phyloP scores from a whole-genome alignment of 2,888 invertebrate genomes.

The Lasioglossum vierecki region DNA sequence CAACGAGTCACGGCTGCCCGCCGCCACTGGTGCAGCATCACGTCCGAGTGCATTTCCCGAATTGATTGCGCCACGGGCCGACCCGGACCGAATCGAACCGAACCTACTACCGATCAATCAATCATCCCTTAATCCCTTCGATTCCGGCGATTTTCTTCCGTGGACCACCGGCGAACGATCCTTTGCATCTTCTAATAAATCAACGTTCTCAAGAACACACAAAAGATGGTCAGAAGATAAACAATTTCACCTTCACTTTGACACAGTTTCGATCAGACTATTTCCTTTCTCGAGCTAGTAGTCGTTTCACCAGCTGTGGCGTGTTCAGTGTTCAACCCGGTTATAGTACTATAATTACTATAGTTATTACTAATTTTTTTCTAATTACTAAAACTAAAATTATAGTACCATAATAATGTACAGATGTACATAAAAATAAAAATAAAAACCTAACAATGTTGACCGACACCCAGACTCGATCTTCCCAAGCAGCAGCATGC shows the following conservation, averaged over 20 bases:
- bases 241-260: neutral
- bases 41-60: conserved; percentile 45
- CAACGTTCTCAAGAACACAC: neutral
- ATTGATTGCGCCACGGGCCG: conserved; percentile 49
- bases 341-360: too few species aligned
- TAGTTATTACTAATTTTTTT: too few species aligned
- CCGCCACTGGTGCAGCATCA: conserved; percentile 53
- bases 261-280: neutral
- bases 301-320: too few species aligned
- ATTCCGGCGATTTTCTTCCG: neutral
- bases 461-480: neutral
- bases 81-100: neutral
- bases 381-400: too few species aligned
- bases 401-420: too few species aligned
- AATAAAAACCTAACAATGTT: neutral
- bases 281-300: too few species aligned
- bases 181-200: neutral
- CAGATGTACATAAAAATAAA: too few species aligned
- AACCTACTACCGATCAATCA: conserved; percentile 37
- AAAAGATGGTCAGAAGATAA: neutral
- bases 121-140: conserved; percentile 23
- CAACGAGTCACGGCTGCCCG: conserved; percentile 50
- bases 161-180: neutral
- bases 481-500: neutral
- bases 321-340: too few species aligned